Base-by-base conservation (phyloP, 2,113 vertebrate genomes). In the Phylloscopus trochiloides region DNA sequence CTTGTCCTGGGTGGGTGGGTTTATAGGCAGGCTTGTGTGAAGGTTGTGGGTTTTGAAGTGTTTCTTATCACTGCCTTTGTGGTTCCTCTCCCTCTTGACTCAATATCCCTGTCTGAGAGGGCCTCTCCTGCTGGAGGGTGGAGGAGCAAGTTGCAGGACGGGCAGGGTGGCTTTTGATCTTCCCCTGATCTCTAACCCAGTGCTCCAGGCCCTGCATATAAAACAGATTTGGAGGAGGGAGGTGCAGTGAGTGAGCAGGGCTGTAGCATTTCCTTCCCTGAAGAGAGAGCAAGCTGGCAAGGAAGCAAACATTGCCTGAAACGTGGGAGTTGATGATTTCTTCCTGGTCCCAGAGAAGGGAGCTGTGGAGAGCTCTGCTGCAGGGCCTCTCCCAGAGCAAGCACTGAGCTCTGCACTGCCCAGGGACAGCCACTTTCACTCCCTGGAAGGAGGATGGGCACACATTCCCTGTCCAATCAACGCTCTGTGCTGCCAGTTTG, bases 171-270 rank as follows among this genome's bases (percentile, higher is more conserved):
- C 82, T 90, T 96, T 96, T 94, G 93, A 94, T 95, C 88, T 84
- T 95, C 79, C 87, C 90, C 68, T 90, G 81, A 80, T 96, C 96
- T 97, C 95, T 95, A 68, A 92, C 84, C 95, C 55, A 92, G 78
- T 93, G 76, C 87, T 83, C 92, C 61, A 66, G 77, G 91, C 72
- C 26, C n/a, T 95, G 52, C 52, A n/a, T 86, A 52, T 65, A 54
- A 88, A 94, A 57, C 1, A 73, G 38, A 16, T 57, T 47, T 50
- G 34, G 77, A 54, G 67, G 52, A 74, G 42, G 83, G 81, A 93
- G 72, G 68, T 86, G 79, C 68, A 65, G 38, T 88, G 74, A 90
- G 57, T 81, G 68, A 96, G 86, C 79, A 59, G 24, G 67, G 86
- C 87, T 59, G 58, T 6, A 81, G 57, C 68, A 26, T 85, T 83